A percentile compares a stretch with the other conserved stretches of the same genome.
Evolutionary conservation across 2,113 vertebrate species (phyloP).

Genomic region (Gila orcuttii): DNA sequence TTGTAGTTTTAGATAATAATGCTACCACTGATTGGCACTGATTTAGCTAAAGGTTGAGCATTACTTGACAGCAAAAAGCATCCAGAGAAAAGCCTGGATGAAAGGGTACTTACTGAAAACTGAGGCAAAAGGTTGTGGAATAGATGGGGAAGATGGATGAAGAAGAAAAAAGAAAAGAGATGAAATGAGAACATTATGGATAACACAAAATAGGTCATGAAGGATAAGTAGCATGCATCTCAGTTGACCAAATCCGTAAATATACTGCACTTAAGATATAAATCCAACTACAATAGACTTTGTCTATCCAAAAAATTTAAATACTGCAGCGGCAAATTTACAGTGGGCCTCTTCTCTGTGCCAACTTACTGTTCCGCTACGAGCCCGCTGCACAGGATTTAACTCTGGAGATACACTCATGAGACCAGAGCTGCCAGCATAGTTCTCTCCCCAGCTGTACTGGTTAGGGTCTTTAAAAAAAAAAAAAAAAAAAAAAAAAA

Average conservation of each 20-base stretch:
- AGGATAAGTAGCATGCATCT: not conserved
- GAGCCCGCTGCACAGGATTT: conserved; percentile 86
- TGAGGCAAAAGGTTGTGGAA: conserved; percentile 68
- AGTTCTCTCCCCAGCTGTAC: conserved; percentile 99
- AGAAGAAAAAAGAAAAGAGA: conserved; percentile 12
- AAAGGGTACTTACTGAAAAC: conserved; percentile 78
- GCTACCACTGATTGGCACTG: not conserved
- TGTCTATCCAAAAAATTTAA: not conserved
- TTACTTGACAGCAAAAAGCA: conserved; percentile 9
- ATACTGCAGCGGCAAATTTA: not conserved
- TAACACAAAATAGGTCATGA: conserved; percentile 7
- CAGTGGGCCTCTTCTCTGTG: not conserved
- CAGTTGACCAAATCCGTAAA: not conserved
- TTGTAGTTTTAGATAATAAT: too few relatives aligned
- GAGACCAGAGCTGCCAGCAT: conserved; percentile 94
- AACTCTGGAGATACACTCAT: conserved; percentile 93
- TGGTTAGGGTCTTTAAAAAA: conserved; percentile 88
- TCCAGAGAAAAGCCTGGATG: conserved; percentile 3
- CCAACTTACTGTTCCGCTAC: conserved; percentile 93
- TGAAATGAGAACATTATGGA: not conserved
- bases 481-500: conserved; percentile 34
- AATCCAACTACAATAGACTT: not conserved
- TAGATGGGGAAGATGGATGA: conserved; percentile 57
- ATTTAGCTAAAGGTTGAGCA: too few relatives aligned
- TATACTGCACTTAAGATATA: not conserved